phyloP scores from a whole-genome alignment of 30 jellyfish, hydroid and myxozoan species.

The Hydra vulgaris region DNA sequence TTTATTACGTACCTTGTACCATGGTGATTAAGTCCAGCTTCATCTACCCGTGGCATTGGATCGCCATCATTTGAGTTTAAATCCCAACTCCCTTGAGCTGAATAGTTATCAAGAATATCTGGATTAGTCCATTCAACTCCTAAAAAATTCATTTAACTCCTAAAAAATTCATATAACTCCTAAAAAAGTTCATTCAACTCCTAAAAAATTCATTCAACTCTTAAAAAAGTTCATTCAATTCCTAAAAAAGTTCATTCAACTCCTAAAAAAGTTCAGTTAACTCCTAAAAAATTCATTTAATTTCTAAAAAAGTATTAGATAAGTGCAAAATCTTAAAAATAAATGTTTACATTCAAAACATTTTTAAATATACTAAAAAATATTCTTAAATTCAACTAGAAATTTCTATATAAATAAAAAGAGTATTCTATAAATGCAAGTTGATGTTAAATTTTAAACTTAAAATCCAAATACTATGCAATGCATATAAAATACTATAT shows the following conservation, averaged over 20 bases:
- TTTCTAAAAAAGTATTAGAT: no score
- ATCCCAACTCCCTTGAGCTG: conserved; percentile 99
- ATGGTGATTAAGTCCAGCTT: conserved; percentile 97
- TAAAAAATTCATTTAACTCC: conserved; percentile 14
- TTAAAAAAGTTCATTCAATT: no score
- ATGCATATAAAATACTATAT: no score
- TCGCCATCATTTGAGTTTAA: conserved; percentile 93
- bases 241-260: conserved; percentile 99
- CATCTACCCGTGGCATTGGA: conserved; percentile 99
- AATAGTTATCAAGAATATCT: conserved; percentile 87
- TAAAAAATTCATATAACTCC: no score
- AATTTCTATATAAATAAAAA: no score
- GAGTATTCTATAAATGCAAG: no score
- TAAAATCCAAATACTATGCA: no score
- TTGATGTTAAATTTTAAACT: no score
- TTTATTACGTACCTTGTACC: conserved; percentile 69
- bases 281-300: conserved; percentile 57
- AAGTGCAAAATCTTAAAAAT: no score
- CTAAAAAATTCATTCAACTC: conserved; percentile 35
- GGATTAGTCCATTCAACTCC: conserved; percentile 99
- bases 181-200: conserved; percentile 99
- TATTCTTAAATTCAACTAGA: no score
- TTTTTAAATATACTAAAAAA: no score
- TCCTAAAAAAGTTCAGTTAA: conserved; percentile 91
- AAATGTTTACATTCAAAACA: no score